phyloP scores from a whole-genome alignment of 2,113 vertebrate genomes.

The Charadrius vociferus region DNA sequence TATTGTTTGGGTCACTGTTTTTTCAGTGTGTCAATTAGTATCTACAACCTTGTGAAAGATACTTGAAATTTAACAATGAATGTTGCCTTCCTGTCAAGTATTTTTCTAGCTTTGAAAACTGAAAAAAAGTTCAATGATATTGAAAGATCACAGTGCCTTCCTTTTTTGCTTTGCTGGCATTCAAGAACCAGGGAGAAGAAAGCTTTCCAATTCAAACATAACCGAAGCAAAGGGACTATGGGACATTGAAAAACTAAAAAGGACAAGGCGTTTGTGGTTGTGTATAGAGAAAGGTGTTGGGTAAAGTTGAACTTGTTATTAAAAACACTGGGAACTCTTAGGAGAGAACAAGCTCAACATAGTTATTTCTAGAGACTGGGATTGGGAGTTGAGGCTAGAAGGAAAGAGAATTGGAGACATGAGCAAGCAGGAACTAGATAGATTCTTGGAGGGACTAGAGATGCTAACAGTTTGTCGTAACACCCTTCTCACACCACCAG shows the following conservation, averaged over 20 bases:
- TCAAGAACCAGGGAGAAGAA: background rate
- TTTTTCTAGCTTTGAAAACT: background rate
- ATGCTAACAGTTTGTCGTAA: background rate
- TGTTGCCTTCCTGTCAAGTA: background rate
- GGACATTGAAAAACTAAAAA: background rate
- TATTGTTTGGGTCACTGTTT: background rate
- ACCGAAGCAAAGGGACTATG: background rate
- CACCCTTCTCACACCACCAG: background rate
- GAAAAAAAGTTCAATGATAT: background rate
- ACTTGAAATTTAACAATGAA: background rate
- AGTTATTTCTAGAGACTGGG: background rate
- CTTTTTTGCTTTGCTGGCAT: background rate
- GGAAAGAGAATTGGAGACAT: background rate
- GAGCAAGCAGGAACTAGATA: background rate
- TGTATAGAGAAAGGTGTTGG: background rate
- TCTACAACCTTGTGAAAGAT: background rate
- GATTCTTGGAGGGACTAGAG: background rate
- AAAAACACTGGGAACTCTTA: background rate
- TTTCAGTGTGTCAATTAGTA: background rate
- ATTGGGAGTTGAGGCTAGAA: background rate
- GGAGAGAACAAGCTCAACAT: background rate
- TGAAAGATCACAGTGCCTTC: background rate
- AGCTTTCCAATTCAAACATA: background rate
- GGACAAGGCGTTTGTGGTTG: background rate
- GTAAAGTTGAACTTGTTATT: background rate